A percentile compares a stretch with the other conserved stretches of the same genome.
These are phyloP conservation scores for Lerista edwardsae DNA, from an alignment of 2,797 vertebrate genomes.

Conservation along the genomic window DNA sequence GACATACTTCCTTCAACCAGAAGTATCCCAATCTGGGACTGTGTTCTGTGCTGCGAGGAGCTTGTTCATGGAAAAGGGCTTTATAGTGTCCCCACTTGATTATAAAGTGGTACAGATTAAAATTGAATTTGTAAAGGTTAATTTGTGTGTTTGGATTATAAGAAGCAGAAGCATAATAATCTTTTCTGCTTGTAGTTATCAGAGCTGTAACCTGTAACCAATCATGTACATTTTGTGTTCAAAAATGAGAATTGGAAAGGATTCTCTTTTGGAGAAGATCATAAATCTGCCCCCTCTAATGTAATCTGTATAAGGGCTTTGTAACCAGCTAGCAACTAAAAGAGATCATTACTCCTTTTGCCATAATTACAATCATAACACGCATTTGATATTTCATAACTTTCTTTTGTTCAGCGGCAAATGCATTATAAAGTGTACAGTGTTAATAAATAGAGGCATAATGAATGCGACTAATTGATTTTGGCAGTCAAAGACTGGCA, in stretches of 20 bases:
- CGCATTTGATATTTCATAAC: slow-evolving; percentile 80
- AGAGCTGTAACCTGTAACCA: slow-evolving; percentile 79
- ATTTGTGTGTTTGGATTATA: slow-evolving; percentile 72
- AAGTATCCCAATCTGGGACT: not conserved
- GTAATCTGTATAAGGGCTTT: slow-evolving; percentile 75
- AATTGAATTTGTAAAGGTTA: slow-evolving; percentile 77
- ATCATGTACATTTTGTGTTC: slow-evolving; percentile 67
- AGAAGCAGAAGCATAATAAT: slow-evolving; percentile 70
- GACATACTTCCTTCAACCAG: not conserved
- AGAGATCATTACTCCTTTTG: slow-evolving; percentile 74
- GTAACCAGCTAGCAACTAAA: slow-evolving; percentile 74
- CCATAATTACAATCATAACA: slow-evolving; percentile 77
- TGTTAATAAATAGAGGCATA: slow-evolving; percentile 86
- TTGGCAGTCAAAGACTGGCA: slow-evolving; percentile 83
- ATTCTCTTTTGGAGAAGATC: slow-evolving; percentile 75
- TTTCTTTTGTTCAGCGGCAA: slow-evolving; percentile 79
- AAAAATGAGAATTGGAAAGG: slow-evolving; percentile 72
- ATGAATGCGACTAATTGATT: slow-evolving; percentile 87
- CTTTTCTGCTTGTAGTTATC: slow-evolving; percentile 66
- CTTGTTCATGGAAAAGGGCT: slow-evolving; percentile 63
- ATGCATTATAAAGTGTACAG: slow-evolving; percentile 77
- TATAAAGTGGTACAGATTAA: slow-evolving; percentile 70
- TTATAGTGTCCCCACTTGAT: slow-evolving; percentile 71
- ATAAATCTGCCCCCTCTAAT: slow-evolving; percentile 77
- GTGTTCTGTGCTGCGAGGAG: not conserved